Percentiles rank a stretch among this genome's conserved stretches.
Conservation (phyloP, 2,888 invertebrate species). For the Selenia dentaria region DNA sequence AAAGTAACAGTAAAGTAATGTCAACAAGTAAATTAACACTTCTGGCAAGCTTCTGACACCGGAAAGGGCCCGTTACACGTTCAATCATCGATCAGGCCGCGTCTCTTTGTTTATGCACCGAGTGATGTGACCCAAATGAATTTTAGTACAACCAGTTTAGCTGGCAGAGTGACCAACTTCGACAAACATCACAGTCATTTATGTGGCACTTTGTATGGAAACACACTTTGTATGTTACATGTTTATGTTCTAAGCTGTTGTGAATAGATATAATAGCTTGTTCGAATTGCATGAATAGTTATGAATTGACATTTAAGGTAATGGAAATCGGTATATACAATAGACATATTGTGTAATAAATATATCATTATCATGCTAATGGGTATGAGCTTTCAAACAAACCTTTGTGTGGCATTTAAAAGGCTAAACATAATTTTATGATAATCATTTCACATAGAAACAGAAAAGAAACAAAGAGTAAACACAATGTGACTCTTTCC, state of each 20-base stretch:
- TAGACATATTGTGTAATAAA: not conserved
- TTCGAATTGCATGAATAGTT: conserved; percentile 12
- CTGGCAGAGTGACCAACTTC: conserved; percentile 3
- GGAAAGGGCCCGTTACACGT: conserved; percentile 26
- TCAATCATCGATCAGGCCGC: conserved; percentile 25
- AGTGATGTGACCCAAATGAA: conserved; percentile 15
- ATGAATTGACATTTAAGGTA: conserved; percentile 7
- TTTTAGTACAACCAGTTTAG: not conserved
- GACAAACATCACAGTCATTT: conserved; percentile 5
- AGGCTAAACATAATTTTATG: too few species aligned
- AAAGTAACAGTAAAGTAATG: too few species aligned
- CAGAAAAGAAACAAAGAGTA: too few species aligned
- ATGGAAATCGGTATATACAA: not conserved
- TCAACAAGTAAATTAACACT: not conserved
- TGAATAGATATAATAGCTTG: not conserved
- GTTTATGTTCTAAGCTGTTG: not conserved
- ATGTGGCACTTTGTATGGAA: too few species aligned
- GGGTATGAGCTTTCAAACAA: not conserved
- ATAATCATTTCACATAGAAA: too few species aligned
- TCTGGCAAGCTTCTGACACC: conserved; percentile 1
- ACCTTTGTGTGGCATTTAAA: conserved; percentile 11
- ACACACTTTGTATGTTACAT: not conserved
- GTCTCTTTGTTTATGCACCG: conserved; percentile 9
- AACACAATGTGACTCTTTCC: conserved; percentile 2
- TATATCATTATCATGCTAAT: conserved; percentile 3